A percentile compares a stretch with the other conserved stretches of the same genome.
phyloP scores from a whole-genome alignment of 2,797 vertebrate genomes.

The Cephalopachus bancanus region DNA sequence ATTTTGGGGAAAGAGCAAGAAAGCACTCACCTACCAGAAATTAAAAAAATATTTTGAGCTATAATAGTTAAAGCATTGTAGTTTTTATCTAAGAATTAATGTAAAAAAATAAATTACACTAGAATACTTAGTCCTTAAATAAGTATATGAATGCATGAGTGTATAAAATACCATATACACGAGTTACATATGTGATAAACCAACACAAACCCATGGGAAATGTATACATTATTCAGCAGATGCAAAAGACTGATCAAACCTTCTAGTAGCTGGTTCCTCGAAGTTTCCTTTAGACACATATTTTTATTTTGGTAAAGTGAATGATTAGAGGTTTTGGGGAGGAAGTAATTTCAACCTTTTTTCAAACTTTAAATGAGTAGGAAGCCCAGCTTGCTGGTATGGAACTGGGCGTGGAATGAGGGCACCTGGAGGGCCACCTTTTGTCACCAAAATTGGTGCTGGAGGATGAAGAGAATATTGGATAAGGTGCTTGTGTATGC shows the following conservation, averaged over 20 bases:
- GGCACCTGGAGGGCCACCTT: background rate
- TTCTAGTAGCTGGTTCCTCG: background rate
- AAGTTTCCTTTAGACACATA: background rate
- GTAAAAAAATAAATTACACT: background rate
- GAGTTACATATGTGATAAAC: background rate
- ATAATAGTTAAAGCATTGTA: background rate
- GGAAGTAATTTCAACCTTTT: background rate
- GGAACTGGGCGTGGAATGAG: background rate
- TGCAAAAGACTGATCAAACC: background rate
- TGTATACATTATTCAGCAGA: background rate
- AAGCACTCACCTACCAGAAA: background rate
- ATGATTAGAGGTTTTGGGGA: background rate
- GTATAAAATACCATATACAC: background rate
- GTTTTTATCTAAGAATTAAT: background rate
- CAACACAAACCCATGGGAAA: background rate
- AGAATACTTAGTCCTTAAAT: background rate
- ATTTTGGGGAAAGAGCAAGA: background rate
- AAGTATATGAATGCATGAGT: background rate
- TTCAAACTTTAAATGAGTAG: background rate
- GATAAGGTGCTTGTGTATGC: background rate
- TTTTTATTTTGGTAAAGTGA: constrained; percentile 48
- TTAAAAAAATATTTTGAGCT: background rate
- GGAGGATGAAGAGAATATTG: background rate
- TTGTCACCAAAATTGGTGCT: background rate
- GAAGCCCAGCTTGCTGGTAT: background rate